phyloP scores from a whole-genome alignment of 35 echinoderm and acorn worm genomes.

The Ophioderma brevispina region DNA sequence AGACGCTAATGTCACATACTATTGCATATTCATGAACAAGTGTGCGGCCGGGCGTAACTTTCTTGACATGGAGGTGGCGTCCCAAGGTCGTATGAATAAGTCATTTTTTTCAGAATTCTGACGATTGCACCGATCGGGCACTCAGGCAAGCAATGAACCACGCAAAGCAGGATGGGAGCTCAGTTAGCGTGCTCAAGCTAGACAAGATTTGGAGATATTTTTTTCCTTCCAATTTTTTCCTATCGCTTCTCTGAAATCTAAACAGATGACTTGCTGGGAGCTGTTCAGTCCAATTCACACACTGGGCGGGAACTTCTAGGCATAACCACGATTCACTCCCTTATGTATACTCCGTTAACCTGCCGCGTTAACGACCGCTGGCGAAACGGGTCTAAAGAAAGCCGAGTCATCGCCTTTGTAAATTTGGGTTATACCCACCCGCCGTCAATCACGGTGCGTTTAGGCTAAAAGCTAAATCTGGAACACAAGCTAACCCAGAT shows the following conservation, averaged over 20 bases:
- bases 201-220: too few species aligned
- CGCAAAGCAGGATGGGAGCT: background rate
- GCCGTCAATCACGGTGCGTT: background rate
- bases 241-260: too few species aligned
- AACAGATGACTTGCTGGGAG: too few species aligned
- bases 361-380: background rate
- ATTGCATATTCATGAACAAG: background rate
- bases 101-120: background rate
- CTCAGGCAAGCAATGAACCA: background rate
- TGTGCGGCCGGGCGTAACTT: background rate
- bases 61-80: background rate
- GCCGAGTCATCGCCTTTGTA: background rate
- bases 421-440: background rate
- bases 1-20: constrained; percentile 4
- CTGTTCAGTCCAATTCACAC: too few species aligned
- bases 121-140: background rate
- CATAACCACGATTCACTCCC: too few species aligned
- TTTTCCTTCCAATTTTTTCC: too few species aligned
- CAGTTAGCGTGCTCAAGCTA: background rate
- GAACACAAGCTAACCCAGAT: background rate
- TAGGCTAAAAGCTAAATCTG: background rate
- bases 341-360: background rate
- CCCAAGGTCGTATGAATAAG: constrained; percentile 9
- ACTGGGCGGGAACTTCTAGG: too few species aligned
- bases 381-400: background rate